Evolutionary conservation across 2,113 vertebrate genomes (phyloP), one percentile per base, ranked within the genome.

Genomic region (Athene noctua): DNA sequence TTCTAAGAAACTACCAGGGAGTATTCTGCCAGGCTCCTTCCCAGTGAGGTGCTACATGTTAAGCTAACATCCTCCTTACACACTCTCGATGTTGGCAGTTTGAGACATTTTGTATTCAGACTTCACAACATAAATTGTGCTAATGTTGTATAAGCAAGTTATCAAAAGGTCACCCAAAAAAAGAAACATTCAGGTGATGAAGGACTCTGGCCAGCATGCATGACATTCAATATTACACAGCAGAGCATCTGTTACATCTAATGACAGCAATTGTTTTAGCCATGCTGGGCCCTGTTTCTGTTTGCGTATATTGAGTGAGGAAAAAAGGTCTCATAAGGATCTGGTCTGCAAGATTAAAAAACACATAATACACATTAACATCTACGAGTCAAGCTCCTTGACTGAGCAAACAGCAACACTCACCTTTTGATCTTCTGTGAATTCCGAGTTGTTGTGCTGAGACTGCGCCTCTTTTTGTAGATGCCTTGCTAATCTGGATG

Each of bases 391-490:
- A 80, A 86, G 66, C 22, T 72, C 34, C 58, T 54, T 29, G 58
- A 66, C 75, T 32, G 65, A 74, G 77, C 70, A 71, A 86, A 89
- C 14, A 78, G 75, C 91, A 90, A 63, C 10, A 80, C 91, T 74
- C 98, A 99, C 99, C 99, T 99, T 99, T 96, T 99, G 99, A 90
- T 99, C 99, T 94, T 99, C 99, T 80, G 99, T 99, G 97, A 99
- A 99, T 90, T 99, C 99, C 1, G 99, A 98, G 59, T 98, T 98
- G 95, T 99, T 99, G 88, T 99, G 97, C 73, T 98, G 98, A 71
- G 99, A 98, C 97, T 99, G 99, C 1, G 99, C 99, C 95, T 99
- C 99, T 97, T 99, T 99, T 82, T 99, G 99, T 86, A 99, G 97
- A 77, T 99, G 99, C 96, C 99, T 98, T 59, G 99, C 99, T 88